Base-by-base conservation (phyloP, 2,113 vertebrate species). In the Actenoides lindsayi region DNA sequence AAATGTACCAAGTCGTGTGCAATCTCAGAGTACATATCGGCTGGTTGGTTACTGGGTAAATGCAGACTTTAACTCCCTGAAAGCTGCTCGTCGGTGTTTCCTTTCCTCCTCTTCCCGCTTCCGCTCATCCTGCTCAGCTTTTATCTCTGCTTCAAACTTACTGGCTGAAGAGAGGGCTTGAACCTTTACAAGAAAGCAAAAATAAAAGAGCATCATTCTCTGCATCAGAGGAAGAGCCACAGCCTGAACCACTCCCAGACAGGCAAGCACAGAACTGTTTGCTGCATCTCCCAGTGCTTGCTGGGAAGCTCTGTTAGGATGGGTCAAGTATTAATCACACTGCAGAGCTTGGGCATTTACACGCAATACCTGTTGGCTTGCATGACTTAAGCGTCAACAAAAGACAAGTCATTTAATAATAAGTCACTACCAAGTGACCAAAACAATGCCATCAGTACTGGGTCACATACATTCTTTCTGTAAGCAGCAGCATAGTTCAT, bases 131-230 rank as follows among this genome's bases (percentile, higher is more conserved):
- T 99, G 98, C 94, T 99, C 99, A 28, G 99, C 99, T 92, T 97
- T 99, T 69, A 99, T 98, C 95, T 99, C 99, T 2, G 98, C 98
- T 96, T 99, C 99, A 94, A 99, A 99, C 95, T 98, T 99, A 95
- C 99, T 99, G 96, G 98, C 97, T 60, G 97, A 97, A 46, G 99
- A 98, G 87, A 99, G 97, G 71, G 98, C 99, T 97, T 99, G 99
- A 81, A 97, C 98, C 99, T 99, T 96, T n/a, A 65, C 6, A 54
- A 75, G 37, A 74, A n/a, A 68, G 35, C 31, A 37, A 89, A 85
- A 75, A 81, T 5, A 75, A 51, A 35, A 6, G 2, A 68, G 4
- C 3, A 0, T 91, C 79, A 94, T 69, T n/a, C 44, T 35, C 87
- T 79, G 77, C 53, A 37, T 68, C 35, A 82, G 31, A 70, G 35